Conservation (phyloP, 2,113 vertebrate genomes). For the Catharus fuscescens region DNA sequence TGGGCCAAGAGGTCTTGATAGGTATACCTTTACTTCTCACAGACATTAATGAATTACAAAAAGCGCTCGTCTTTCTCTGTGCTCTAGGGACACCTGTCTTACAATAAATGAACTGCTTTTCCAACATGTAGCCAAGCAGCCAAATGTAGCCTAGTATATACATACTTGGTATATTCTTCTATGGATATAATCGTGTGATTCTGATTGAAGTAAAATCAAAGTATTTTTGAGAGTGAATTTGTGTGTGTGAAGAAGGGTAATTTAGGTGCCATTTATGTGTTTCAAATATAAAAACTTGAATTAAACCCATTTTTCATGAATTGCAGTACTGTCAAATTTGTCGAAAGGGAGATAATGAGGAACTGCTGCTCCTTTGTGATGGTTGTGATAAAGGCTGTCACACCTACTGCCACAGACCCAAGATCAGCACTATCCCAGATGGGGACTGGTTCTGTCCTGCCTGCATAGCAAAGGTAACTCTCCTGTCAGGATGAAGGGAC, state of each 20-base stretch:
- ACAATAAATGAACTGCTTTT: slow-evolving; percentile 43
- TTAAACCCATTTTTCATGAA: slow-evolving; percentile 35
- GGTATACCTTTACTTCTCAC: not conserved
- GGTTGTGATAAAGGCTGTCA: slow-evolving; percentile 99
- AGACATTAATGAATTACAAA: not conserved
- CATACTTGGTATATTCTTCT: not conserved
- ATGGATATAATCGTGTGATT: not conserved
- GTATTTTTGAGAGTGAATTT: not conserved
- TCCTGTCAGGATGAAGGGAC: not conserved
- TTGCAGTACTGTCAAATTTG: slow-evolving; percentile 98
- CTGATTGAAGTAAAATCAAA: slow-evolving; percentile 14
- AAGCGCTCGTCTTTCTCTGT: slow-evolving; percentile 37
- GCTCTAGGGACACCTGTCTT: slow-evolving; percentile 29
- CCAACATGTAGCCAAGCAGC: not conserved
- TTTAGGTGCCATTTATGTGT: not conserved
- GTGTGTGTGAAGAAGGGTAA: slow-evolving; percentile 27
- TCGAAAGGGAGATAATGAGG: slow-evolving; percentile 97
- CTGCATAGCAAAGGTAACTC: slow-evolving; percentile 95
- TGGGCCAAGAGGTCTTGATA: slow-evolving; percentile 29
- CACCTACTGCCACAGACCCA: slow-evolving; percentile 98
- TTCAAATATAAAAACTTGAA: not conserved
- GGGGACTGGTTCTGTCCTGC: slow-evolving; percentile 99
- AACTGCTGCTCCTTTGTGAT: slow-evolving; percentile 95
- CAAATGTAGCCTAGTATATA: not conserved
- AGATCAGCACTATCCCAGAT: slow-evolving; percentile 94